Conservation (phyloP, 2,888 invertebrate species). For the Drosophila villosipedis region DNA sequence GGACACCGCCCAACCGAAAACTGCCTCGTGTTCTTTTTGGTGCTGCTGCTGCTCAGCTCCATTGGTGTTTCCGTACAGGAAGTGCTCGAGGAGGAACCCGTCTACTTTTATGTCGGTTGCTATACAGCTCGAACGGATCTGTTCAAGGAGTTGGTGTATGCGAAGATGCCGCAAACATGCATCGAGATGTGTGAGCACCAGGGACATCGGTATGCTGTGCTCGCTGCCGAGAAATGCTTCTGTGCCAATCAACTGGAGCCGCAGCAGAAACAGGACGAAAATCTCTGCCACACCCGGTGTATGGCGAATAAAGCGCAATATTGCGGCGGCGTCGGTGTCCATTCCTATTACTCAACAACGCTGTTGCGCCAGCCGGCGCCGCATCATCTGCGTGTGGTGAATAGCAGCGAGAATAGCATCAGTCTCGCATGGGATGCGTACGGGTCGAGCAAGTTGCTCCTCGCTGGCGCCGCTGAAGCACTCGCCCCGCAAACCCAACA, state of each 20-base stretch:
- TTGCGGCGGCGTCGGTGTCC: constrained; percentile 89
- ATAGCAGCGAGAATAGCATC: constrained; percentile 88
- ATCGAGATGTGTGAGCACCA: constrained; percentile 83
- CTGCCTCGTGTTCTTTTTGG: constrained; percentile 33
- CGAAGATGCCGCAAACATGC: constrained; percentile 82
- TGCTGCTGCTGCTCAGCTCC: constrained; percentile 14
- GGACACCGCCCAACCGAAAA: constrained; percentile 74
- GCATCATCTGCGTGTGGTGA: constrained; percentile 87
- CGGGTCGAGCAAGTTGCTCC: constrained; percentile 83
- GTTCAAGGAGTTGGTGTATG: constrained; percentile 77
- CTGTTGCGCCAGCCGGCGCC: constrained; percentile 86
- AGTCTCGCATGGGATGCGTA: constrained; percentile 88
- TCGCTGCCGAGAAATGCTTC: constrained; percentile 82
- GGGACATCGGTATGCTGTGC: constrained; percentile 81
- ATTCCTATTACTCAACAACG: constrained; percentile 88
- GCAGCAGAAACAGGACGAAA: constrained; percentile 84
- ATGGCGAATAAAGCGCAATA: constrained; percentile 87
- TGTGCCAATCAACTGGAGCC: constrained; percentile 74
- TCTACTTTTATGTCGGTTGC: constrained; percentile 83
- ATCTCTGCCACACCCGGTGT: constrained; percentile 87
- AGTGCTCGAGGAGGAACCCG: constrained; percentile 41
- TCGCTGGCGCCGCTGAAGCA: constrained; percentile 56
- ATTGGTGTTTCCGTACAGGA: constrained; percentile 15
- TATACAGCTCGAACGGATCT: constrained; percentile 82
- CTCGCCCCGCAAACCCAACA: constrained; percentile 67